Evolutionary conservation across 1,140 invertebrate genomes (phyloP).

Genomic region (Campoletis sonorensis): DNA sequence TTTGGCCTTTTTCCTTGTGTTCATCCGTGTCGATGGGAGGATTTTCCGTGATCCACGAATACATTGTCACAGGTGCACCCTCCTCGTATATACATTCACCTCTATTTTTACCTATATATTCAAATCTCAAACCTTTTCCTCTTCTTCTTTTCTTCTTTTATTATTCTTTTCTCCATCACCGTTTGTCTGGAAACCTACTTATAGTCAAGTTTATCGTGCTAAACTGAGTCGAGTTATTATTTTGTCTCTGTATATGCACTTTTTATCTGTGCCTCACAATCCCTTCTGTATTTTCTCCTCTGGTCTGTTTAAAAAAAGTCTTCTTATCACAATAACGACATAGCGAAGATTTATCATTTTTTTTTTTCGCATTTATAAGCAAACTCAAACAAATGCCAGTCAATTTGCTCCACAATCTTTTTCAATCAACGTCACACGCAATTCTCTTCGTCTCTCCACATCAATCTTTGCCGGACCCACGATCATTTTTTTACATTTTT

Average conservation of each 20-base stretch:
- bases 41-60: background rate
- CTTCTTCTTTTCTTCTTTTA: conserved; percentile 10
- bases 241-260: conserved; percentile 17
- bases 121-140: background rate
- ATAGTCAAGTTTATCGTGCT: conserved; percentile 37
- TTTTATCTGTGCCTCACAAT: background rate
- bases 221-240: conserved; percentile 34
- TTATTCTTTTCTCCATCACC: background rate
- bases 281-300: background rate
- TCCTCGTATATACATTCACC: background rate
- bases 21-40: conserved; percentile 18
- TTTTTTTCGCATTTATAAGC: too few species aligned
- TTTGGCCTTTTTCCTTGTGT: background rate
- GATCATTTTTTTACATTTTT: background rate
- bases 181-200: conserved; percentile 39
- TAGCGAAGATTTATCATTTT: too few species aligned
- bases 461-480: too few species aligned
- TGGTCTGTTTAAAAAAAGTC: background rate
- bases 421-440: too few species aligned
- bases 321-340: background rate
- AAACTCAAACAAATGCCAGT: too few species aligned
- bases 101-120: background rate
- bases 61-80: background rate
- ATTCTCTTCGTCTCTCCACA: too few species aligned
- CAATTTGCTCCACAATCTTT: too few species aligned